phyloP scores from a whole-genome alignment of 2,888 invertebrate species.

The Aporophyla lueneburgensis region DNA sequence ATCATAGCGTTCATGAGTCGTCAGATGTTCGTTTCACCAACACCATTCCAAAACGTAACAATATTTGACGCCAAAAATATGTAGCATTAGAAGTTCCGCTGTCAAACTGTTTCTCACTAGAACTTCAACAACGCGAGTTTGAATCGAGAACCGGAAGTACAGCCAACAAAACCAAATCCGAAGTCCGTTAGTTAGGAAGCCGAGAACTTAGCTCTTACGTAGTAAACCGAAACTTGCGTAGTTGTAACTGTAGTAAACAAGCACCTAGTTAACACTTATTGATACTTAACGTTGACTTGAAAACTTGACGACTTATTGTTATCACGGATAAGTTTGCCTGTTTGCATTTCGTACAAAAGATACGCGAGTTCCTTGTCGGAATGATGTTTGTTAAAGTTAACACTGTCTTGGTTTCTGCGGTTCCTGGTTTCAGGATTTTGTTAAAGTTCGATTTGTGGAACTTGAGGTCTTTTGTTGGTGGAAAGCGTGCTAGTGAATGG shows the following conservation, averaged over 20 bases:
- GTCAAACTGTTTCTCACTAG: constrained; percentile 5
- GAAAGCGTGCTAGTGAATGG: neutral
- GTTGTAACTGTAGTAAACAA: constrained; percentile 70
- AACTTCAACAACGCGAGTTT: constrained; percentile 32
- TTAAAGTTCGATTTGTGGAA: neutral
- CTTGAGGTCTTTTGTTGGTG: neutral
- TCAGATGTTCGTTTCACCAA: no score
- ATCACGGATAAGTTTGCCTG: constrained; percentile 37
- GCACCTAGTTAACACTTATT: constrained; percentile 73
- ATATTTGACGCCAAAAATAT: neutral
- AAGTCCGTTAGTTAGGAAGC: constrained; percentile 76
- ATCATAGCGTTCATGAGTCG: no score
- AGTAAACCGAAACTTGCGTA: constrained; percentile 63
- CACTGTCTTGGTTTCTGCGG: constrained; percentile 5
- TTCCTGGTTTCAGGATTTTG: neutral
- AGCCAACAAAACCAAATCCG: constrained; percentile 71
- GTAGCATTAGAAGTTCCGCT: neutral
- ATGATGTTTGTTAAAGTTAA: constrained; percentile 25
- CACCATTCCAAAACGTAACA: neutral
- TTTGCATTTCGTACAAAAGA: constrained; percentile 37
- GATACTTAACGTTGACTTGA: constrained; percentile 62
- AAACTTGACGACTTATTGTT: constrained; percentile 56
- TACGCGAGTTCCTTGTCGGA: constrained; percentile 4
- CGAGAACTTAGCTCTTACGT: constrained; percentile 69
- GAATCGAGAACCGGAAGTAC: constrained; percentile 70